A percentile compares a stretch with the other conserved stretches of the same genome.
These are phyloP conservation scores for Danio aesculapii DNA, from an alignment of 2,797 vertebrate species.

Conservation along the genomic window DNA sequence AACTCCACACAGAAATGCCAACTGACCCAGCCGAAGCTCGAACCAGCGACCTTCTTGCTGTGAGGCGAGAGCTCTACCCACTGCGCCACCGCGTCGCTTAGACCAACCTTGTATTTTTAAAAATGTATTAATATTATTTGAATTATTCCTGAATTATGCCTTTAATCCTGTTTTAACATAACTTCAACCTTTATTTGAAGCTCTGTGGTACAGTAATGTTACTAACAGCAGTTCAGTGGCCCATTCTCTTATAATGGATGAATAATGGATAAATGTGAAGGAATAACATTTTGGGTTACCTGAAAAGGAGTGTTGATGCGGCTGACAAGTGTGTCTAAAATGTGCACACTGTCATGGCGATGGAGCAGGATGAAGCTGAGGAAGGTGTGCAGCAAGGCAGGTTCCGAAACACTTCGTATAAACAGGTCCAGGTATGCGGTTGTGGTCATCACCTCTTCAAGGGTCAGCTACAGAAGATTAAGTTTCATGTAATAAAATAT, in stretches of 20 bases:
- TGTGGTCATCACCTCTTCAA: constrained; percentile 98
- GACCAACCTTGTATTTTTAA: too few relatives aligned
- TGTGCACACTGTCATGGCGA: constrained; percentile 91
- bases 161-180: neutral
- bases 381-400: constrained; percentile 92
- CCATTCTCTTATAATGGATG: neutral
- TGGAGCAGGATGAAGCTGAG: constrained; percentile 95
- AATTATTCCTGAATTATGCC: neutral
- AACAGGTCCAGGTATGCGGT: constrained; percentile 97
- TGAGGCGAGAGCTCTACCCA: too few relatives aligned
- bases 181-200: neutral
- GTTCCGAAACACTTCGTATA: constrained; percentile 90
- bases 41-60: too few relatives aligned
- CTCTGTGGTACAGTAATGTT: neutral
- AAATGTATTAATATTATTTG: too few relatives aligned
- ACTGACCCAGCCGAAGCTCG: too few relatives aligned
- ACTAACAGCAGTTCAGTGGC: neutral
- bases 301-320: constrained; percentile 97
- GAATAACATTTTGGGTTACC: constrained; percentile 71
- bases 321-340: constrained; percentile 94
- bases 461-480: constrained; percentile 80
- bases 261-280: too few relatives aligned
- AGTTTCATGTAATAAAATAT: neutral
- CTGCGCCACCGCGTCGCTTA: too few relatives aligned
- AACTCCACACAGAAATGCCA: too few relatives aligned